Evolutionary conservation across 2,113 vertebrate genomes (phyloP), one percentile per base, ranked within the genome.

Genomic region (Pica pica): DNA sequence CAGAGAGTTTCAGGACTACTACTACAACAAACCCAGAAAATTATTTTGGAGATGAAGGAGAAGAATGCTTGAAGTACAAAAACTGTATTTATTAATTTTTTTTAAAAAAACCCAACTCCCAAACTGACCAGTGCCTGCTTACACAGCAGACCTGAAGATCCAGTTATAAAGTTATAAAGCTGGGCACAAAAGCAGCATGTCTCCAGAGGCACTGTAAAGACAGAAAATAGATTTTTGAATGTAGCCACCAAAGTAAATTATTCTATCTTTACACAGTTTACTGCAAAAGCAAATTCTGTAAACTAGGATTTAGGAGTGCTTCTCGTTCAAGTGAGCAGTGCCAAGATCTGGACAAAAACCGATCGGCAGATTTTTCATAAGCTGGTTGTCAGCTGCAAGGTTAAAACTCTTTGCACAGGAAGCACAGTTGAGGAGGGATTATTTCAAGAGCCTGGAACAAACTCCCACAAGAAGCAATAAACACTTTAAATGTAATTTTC

Each of bases 41-140:
- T 4, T 46, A 11, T 26, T 79, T 67, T 74, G 39, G 44, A 67
- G 16, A 42, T 41, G 41, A 73, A 82, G 21, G 7, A 92, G 27
- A 78, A 52, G 46, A 75, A 64, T 31, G 19, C 30, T 63, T 64
- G 26, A 76, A 70, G 11, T 64, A 64, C 2, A 33, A 50, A 67
- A 65, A 35, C 5, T 41, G 17, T 42, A 69, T 70, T 88, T 59
- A 70, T n/a, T 70, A 0, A 4, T 10, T 35, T 44, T 33, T 67
- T 57, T 12, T n/a, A 1, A 44, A 39, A 39, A 69, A 74, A 30
- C 1, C 1, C 3, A 6, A 56, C 16, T 5, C 15, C 22, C 2
- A 3, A 35, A 20, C 0, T 18, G 22, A 53, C 23, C 44, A 59
- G 39, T 9, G 39, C 11, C 10, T 7, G 33, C 31, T 70, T 16